Percentiles rank a stretch among this genome's conserved stretches.
phyloP scores from a whole-genome alignment of 2,797 vertebrate species.

The Halcyon leucocephala region DNA sequence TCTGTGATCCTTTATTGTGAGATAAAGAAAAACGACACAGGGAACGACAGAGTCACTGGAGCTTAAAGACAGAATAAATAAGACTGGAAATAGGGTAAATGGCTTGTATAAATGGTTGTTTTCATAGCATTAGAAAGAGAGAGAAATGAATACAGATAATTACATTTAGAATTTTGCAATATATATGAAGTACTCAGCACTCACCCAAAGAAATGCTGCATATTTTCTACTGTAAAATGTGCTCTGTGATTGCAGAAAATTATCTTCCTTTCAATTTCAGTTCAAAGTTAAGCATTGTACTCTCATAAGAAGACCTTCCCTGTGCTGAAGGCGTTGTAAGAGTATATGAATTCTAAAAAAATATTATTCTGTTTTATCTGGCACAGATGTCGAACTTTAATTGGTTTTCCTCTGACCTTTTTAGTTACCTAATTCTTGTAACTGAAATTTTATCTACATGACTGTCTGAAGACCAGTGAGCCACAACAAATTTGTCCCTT shows the following conservation, averaged over 20 bases:
- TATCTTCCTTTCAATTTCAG: slow-evolving; percentile 38
- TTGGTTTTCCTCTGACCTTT: neutral
- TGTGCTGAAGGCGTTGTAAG: neutral
- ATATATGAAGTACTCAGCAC: slow-evolving; percentile 31
- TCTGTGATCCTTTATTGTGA: neutral
- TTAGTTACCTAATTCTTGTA: neutral
- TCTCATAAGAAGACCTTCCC: slow-evolving; percentile 27
- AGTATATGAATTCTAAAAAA: neutral
- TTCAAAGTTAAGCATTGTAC: slow-evolving; percentile 31
- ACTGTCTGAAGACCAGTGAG: neutral
- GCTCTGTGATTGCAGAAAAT: slow-evolving; percentile 50
- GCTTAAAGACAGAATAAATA: slow-evolving; percentile 24
- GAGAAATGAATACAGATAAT: slow-evolving; percentile 55
- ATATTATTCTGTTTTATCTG: neutral
- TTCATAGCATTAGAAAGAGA: slow-evolving; percentile 1
- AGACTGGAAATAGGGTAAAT: slow-evolving; percentile 1
- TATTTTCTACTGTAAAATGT: slow-evolving; percentile 45
- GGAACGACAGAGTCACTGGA: neutral
- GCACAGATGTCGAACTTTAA: neutral
- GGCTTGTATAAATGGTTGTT: slow-evolving; percentile 40
- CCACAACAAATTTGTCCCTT: neutral
- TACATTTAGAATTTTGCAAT: slow-evolving; percentile 42
- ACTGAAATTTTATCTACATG: neutral
- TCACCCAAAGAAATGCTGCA: slow-evolving; percentile 18
- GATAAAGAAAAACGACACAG: neutral